Conservation (phyloP, 1,140 invertebrate genomes). For the Paramacrobiotus metropolitanus region DNA sequence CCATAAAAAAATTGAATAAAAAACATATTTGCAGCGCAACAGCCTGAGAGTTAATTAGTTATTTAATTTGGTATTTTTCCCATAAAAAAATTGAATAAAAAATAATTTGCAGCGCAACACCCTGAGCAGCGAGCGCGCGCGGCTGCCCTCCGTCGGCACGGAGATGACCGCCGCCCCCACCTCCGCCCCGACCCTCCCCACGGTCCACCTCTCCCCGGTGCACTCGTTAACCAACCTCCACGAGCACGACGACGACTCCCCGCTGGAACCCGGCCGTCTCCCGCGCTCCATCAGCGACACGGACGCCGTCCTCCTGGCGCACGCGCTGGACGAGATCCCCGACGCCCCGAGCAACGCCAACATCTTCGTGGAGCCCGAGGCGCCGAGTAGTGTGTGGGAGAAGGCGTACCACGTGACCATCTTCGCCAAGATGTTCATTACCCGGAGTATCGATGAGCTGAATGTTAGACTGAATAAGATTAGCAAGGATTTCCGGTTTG, state of each 20-base stretch:
- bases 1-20: no score
- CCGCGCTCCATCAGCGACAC: constrained; percentile 4
- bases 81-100: no score
- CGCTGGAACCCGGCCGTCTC: background rate
- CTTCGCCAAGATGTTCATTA: constrained; percentile 42
- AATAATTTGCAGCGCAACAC: background rate
- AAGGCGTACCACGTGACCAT: constrained; percentile 24
- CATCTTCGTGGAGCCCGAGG: background rate
- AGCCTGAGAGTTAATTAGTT: no score
- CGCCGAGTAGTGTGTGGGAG: constrained; percentile 11
- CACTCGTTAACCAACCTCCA: background rate
- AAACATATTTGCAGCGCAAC: no score
- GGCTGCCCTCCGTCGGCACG: background rate
- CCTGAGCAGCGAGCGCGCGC: background rate
- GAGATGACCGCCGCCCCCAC: background rate
- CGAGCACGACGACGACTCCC: background rate
- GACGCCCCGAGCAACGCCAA: background rate
- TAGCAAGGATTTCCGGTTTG: constrained; percentile 74
- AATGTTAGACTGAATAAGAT: constrained; percentile 60
- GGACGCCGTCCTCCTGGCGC: background rate
- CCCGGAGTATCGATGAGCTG: constrained; percentile 60
- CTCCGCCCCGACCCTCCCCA: background rate
- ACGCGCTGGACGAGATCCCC: background rate
- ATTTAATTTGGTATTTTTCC: no score
- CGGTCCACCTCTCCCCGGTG: background rate